Conservation (phyloP, 2,888 invertebrate genomes). For the Abrostola triplasia region DNA sequence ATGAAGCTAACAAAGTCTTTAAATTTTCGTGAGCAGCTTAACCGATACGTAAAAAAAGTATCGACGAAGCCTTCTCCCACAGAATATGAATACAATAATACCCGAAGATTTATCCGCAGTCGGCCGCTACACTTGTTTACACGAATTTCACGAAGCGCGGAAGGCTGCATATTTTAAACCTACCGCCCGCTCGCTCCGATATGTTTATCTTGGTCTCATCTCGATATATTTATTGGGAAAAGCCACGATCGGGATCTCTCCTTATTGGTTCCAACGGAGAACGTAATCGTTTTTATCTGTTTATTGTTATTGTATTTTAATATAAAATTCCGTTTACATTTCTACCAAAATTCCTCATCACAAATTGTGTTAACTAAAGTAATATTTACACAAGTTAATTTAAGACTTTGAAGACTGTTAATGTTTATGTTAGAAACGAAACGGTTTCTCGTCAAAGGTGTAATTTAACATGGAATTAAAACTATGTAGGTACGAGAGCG, state of each 20-base stretch:
- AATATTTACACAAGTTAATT: conserved; percentile 48
- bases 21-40: conserved; percentile 61
- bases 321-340: conserved; percentile 52
- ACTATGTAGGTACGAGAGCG: conserved; percentile 63
- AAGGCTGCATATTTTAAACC: conserved; percentile 85
- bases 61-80: conserved; percentile 61
- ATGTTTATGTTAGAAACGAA: conserved; percentile 46
- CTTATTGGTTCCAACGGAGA: conserved; percentile 76
- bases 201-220: conserved; percentile 85
- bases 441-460: conserved; percentile 64
- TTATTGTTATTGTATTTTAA: conserved; percentile 71
- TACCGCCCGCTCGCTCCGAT: conserved; percentile 74
- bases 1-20: conserved; percentile 55
- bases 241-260: conserved; percentile 76
- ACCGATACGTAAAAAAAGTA: conserved; percentile 64
- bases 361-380: conserved; percentile 43
- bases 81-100: conserved; percentile 75
- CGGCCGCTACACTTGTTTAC: conserved; percentile 79
- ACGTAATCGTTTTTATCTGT: conserved; percentile 72
- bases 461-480: conserved; percentile 72
- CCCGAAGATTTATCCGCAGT: conserved; percentile 74
- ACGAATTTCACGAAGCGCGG: conserved; percentile 78
- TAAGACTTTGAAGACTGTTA: conserved; percentile 38
- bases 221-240: conserved; percentile 84
- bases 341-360: conserved; percentile 50